Conservation (phyloP, 1,140 invertebrate genomes). For the Sarcophaga bullata region DNA sequence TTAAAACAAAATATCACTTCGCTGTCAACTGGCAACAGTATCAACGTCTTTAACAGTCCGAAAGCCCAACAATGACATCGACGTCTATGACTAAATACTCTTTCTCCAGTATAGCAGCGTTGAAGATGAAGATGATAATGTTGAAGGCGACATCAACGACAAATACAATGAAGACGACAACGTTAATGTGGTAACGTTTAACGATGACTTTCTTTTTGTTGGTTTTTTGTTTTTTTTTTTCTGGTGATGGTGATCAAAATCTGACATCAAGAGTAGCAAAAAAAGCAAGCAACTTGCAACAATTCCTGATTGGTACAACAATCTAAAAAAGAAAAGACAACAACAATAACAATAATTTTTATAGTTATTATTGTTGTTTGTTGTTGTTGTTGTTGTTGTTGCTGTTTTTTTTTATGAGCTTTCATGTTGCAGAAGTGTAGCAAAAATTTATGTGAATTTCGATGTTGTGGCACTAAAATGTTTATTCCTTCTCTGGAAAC, state of each 20-base stretch:
- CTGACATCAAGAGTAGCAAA: slow-evolving; percentile 12
- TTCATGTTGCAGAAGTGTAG: not conserved
- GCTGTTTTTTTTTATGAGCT: not conserved
- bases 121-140: not conserved
- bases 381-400: slow-evolving; percentile 13
- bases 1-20: not conserved
- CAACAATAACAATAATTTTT: too few relatives aligned
- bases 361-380: not conserved
- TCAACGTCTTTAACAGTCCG: not conserved
- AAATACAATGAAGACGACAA: too few relatives aligned
- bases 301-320: too few relatives aligned
- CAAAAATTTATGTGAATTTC: too few relatives aligned
- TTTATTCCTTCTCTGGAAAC: not conserved
- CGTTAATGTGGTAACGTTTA: too few relatives aligned
- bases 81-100: not conserved
- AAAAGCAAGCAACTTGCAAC: too few relatives aligned
- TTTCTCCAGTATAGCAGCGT: too few relatives aligned
- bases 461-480: too few relatives aligned
- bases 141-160: too few relatives aligned
- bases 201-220: slow-evolving; percentile 8
- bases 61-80: not conserved
- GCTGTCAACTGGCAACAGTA: slow-evolving; percentile 6
- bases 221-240: too few relatives aligned
- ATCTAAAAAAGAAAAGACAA: too few relatives aligned
- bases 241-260: not conserved